Percentiles rank a stretch among this genome's conserved stretches.
These are phyloP conservation scores for Planococcus citri DNA, from an alignment of 1,140 invertebrate genomes.

Conservation along the genomic window DNA sequence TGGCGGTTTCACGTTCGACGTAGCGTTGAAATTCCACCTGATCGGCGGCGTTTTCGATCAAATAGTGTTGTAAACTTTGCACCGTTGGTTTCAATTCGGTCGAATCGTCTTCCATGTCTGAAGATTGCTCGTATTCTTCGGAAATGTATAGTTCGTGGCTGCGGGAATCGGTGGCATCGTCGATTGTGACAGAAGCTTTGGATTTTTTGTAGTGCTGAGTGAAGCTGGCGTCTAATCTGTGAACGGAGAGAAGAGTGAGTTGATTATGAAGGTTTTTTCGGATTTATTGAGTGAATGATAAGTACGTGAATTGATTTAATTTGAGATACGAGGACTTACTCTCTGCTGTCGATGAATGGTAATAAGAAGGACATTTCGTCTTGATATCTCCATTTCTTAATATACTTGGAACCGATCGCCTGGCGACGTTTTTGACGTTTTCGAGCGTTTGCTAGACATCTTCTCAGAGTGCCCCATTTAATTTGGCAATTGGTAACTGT, in stretches of 20 bases:
- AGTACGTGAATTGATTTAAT: neutral
- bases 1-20: neutral
- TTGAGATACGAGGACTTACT: neutral
- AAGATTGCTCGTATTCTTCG: neutral
- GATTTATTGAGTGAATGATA: neutral
- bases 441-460: slow-evolving; percentile 11
- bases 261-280: neutral
- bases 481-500: slow-evolving; percentile 11
- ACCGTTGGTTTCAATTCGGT: neutral
- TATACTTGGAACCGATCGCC: neutral
- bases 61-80: neutral
- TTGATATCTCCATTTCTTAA: slow-evolving; percentile 15
- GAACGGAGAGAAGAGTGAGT: neutral
- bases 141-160: slow-evolving; percentile 9
- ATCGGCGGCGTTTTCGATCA: neutral
- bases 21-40: neutral
- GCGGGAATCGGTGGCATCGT: neutral
- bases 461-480: neutral
- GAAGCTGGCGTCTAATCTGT: neutral
- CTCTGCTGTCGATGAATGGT: slow-evolving; percentile 7
- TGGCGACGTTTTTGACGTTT: neutral
- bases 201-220: neutral
- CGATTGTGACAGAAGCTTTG: neutral
- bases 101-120: neutral
- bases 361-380: slow-evolving; percentile 10